Conservation (phyloP, 2,113 vertebrate species). For the Ageneiosus marmoratus region DNA sequence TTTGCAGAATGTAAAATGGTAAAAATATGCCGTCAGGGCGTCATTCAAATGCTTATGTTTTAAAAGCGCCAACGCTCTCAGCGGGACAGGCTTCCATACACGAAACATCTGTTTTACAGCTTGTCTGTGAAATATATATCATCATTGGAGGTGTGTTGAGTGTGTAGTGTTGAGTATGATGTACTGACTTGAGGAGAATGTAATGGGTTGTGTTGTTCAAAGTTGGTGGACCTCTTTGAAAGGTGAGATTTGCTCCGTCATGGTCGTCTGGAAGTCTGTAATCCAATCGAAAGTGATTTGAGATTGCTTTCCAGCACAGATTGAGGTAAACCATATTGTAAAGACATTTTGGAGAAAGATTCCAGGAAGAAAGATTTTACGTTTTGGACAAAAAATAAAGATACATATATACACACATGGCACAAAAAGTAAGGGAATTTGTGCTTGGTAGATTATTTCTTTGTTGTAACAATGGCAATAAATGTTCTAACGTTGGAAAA, state of each 20-base stretch:
- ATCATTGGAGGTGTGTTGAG: conserved; percentile 67
- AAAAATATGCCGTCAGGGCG: background rate
- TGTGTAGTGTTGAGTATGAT: conserved; percentile 57
- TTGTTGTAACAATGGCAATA: no score
- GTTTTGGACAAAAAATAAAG: no score
- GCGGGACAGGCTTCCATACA: conserved; percentile 43
- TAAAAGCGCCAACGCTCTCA: conserved; percentile 47
- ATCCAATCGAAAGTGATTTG: conserved; percentile 14
- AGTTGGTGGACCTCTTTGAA: conserved; percentile 2
- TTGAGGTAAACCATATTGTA: conserved; percentile 23
- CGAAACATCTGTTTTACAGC: conserved; percentile 74
- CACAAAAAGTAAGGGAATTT: no score
- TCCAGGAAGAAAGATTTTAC: no score
- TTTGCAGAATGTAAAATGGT: background rate
- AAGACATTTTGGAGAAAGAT: conserved; percentile 32
- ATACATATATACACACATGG: no score
- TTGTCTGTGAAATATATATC: conserved; percentile 67
- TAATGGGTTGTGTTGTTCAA: conserved; percentile 20
- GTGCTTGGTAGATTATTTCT: no score
- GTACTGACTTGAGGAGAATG: conserved; percentile 40
- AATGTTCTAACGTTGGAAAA: no score
- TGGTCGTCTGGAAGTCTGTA: background rate
- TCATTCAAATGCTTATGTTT: background rate
- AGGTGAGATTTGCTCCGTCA: conserved; percentile 30
- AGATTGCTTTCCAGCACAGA: conserved; percentile 1